phyloP scores from a whole-genome alignment of 1,140 invertebrate genomes.

The Whitmania pigra region DNA sequence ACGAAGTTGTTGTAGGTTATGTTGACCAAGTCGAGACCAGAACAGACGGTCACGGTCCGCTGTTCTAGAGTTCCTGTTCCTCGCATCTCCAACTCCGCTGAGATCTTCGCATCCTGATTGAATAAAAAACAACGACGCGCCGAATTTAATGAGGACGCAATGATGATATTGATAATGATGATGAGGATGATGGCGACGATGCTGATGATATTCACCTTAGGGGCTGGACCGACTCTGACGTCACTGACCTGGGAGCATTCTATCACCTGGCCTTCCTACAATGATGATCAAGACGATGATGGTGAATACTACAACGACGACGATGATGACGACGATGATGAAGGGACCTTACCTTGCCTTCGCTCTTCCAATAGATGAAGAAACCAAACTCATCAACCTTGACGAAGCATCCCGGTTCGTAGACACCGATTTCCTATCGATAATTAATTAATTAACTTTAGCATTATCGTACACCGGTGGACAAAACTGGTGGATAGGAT shows the following conservation, averaged over 20 bases:
- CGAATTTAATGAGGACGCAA: background rate
- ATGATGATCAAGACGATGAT: background rate
- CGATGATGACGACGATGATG: background rate
- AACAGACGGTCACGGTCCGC: constrained; percentile 91
- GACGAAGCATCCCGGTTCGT: constrained; percentile 73
- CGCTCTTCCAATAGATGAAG: constrained; percentile 97
- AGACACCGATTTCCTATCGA: constrained; percentile 15
- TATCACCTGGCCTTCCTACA: constrained; percentile 83
- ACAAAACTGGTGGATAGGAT: background rate
- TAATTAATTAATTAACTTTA: constrained; percentile 1
- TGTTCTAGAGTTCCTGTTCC: constrained; percentile 66
- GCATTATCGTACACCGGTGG: background rate
- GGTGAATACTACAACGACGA: background rate
- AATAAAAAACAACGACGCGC: background rate
- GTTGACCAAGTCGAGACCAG: constrained; percentile 96
- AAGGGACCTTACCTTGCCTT: constrained; percentile 60
- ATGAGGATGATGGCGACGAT: background rate
- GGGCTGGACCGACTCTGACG: constrained; percentile 72
- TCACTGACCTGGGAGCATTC: constrained; percentile 95
- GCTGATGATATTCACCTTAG: constrained; percentile 51
- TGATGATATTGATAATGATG: background rate
- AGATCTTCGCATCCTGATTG: constrained; percentile 66
- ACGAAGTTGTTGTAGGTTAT: constrained; percentile 95
- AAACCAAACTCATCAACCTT: constrained; percentile 96
- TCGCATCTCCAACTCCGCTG: constrained; percentile 55